phyloP scores from a whole-genome alignment of 2,797 vertebrate species.

The Nyctalus aviator region DNA sequence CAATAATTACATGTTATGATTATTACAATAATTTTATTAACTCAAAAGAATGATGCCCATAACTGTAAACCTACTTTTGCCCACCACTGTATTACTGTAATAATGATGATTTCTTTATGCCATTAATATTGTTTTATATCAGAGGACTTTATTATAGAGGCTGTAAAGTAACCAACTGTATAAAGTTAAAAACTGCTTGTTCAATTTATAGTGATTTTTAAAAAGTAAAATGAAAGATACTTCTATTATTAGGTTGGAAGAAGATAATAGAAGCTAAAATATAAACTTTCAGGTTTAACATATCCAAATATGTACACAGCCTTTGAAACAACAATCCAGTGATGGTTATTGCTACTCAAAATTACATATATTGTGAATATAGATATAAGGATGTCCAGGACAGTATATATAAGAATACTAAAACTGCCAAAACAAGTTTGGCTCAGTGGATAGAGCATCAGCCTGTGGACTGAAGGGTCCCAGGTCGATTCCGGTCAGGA shows the following conservation, averaged over 20 bases:
- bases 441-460: too few species aligned
- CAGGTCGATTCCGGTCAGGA: too few species aligned
- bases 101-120: background rate
- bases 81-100: background rate
- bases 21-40: background rate
- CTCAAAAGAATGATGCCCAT: background rate
- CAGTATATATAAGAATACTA: background rate
- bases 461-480: too few species aligned
- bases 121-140: background rate
- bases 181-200: background rate
- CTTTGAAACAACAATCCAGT: slow-evolving; percentile 3
- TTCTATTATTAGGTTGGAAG: background rate
- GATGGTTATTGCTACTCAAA: background rate
- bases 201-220: background rate
- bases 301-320: background rate
- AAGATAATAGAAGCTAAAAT: background rate
- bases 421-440: background rate
- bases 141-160: background rate
- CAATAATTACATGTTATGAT: background rate
- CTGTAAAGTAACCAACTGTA: background rate
- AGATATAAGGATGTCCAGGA: background rate
- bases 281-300: background rate
- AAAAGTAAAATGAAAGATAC: background rate
- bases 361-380: background rate
- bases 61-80: background rate